Percentiles rank a stretch among this genome's conserved stretches.
These are phyloP conservation scores for Oncorhynchus gorbuscha DNA, from an alignment of 2,113 vertebrate genomes.

Conservation along the genomic window DNA sequence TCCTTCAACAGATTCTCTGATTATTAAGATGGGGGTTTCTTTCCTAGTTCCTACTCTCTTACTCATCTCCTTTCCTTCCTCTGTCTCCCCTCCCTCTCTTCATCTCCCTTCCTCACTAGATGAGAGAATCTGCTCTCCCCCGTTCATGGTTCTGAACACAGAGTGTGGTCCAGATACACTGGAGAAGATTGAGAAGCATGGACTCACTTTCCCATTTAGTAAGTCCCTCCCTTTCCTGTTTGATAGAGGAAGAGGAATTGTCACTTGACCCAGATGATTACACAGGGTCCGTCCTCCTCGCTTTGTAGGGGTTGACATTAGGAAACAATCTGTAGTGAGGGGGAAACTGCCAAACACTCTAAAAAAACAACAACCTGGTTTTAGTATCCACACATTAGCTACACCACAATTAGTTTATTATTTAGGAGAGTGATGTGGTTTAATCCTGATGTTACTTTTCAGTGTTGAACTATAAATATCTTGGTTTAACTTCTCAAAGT, in stretches of 20 bases:
- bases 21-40: background rate
- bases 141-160: slow-evolving; percentile 95
- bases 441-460: background rate
- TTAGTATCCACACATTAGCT: background rate
- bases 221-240: slow-evolving; percentile 53
- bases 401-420: too few relatives aligned
- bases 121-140: slow-evolving; percentile 93
- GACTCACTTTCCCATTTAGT: slow-evolving; percentile 97
- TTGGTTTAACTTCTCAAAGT: background rate
- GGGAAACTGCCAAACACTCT: background rate
- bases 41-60: background rate
- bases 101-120: slow-evolving; percentile 67
- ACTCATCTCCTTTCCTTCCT: background rate
- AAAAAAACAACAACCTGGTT: too few relatives aligned
- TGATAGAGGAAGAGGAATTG: background rate
- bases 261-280: background rate
- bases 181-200: slow-evolving; percentile 87
- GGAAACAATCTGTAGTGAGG: too few relatives aligned
- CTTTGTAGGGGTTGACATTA: background rate
- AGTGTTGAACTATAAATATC: too few relatives aligned
- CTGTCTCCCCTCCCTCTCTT: background rate
- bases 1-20: background rate
- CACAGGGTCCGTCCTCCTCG: background rate
- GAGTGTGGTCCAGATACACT: slow-evolving; percentile 88
- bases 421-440: background rate